A percentile compares a stretch with the other conserved stretches of the same genome.
phyloP scores from a whole-genome alignment of 2,888 invertebrate genomes.

The Exocentrus adspersus region DNA sequence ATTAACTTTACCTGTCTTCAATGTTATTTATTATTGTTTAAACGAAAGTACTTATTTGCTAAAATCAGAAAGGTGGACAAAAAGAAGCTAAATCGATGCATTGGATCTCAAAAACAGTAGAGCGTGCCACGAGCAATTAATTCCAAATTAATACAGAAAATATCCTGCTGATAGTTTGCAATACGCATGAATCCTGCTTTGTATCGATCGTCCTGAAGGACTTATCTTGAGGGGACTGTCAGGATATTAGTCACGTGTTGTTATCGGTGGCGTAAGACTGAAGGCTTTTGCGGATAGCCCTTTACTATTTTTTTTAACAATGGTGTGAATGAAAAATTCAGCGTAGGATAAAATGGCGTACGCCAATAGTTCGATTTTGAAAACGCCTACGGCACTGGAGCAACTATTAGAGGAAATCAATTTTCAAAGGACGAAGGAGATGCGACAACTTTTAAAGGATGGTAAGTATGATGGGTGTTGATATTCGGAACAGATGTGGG shows the following conservation, averaged over 20 bases:
- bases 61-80: too few species aligned
- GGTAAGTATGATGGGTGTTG: conserved; percentile 71
- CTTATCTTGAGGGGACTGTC: background rate
- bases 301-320: conserved; percentile 7
- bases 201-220: conserved; percentile 14
- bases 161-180: background rate
- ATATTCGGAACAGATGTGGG: conserved; percentile 11
- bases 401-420: conserved; percentile 91
- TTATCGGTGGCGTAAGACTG: conserved; percentile 7
- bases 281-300: background rate
- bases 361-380: conserved; percentile 59
- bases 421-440: conserved; percentile 91
- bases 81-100: too few species aligned
- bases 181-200: conserved; percentile 6
- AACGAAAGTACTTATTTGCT: too few species aligned
- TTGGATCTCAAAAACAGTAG: too few species aligned
- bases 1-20: too few species aligned
- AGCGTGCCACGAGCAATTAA: too few species aligned
- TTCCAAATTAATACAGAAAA: too few species aligned
- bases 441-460: conserved; percentile 88
- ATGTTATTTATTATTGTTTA: too few species aligned
- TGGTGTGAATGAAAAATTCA: conserved; percentile 7
- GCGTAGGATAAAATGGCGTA: conserved; percentile 56
- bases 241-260: conserved; percentile 23
- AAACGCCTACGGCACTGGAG: conserved; percentile 79